Conservation (phyloP, 2,113 vertebrate species). For the Lampris incognitus region DNA sequence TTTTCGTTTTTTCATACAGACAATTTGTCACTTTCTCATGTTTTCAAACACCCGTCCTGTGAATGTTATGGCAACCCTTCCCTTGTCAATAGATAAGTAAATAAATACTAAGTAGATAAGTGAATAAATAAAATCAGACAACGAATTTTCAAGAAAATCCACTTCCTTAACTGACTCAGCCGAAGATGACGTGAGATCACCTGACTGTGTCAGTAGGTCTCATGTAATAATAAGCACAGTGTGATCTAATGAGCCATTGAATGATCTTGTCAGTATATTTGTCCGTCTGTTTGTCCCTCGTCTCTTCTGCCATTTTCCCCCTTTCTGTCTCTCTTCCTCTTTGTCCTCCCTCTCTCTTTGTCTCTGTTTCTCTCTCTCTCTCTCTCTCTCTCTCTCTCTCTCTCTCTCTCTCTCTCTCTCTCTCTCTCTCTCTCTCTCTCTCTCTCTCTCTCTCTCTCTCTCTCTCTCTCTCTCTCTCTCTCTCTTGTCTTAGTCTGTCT, state of each 20-base stretch:
- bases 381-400: slow-evolving; percentile 9
- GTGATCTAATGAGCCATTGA: slow-evolving; percentile 10
- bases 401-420: slow-evolving; percentile 21
- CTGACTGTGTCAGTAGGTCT: slow-evolving; percentile 7
- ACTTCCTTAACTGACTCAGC: too few species aligned
- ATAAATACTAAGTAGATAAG: too few species aligned
- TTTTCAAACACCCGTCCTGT: slow-evolving; percentile 57
- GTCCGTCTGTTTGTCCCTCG: slow-evolving; percentile 16
- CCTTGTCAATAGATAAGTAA: neutral
- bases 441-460: too few species aligned
- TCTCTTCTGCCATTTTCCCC: slow-evolving; percentile 15
- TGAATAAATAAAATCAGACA: too few species aligned
- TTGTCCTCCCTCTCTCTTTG: too few species aligned
- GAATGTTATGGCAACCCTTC: slow-evolving; percentile 16
- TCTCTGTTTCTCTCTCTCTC: slow-evolving; percentile 20
- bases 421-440: too few species aligned
- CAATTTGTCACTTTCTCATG: slow-evolving; percentile 19
- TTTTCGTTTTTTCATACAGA: neutral
- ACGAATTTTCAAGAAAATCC: too few species aligned
- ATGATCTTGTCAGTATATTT: slow-evolving; percentile 41
- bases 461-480: slow-evolving; percentile 10
- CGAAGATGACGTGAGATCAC: too few species aligned
- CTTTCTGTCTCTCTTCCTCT: slow-evolving; percentile 10
- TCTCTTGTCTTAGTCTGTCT: slow-evolving; percentile 42
- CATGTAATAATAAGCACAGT: slow-evolving; percentile 16